Evolutionary conservation across 30 jellyfish, hydroid and myxozoan species (phyloP).

Genomic region (Chironex yamaguchii): DNA sequence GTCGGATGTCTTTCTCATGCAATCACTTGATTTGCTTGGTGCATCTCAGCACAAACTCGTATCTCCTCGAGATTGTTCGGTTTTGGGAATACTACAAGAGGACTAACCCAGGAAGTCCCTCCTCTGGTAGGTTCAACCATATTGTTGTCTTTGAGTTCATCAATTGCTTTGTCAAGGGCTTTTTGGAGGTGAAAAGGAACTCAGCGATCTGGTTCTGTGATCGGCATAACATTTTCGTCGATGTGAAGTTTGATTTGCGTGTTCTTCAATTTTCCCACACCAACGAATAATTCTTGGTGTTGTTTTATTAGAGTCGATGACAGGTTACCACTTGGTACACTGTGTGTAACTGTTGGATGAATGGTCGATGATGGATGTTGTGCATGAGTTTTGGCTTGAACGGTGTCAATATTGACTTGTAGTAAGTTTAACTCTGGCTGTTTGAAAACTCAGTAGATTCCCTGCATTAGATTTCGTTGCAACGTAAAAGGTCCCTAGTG

Average conservation of each 20-base stretch:
- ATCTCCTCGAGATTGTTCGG: slow-evolving; percentile 3
- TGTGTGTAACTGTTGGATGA: neutral
- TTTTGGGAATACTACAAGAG: slow-evolving; percentile 24
- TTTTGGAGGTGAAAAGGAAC: slow-evolving; percentile 31
- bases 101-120: slow-evolving; percentile 54
- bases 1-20: slow-evolving; percentile 9
- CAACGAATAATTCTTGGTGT: neutral
- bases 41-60: slow-evolving; percentile 43
- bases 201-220: slow-evolving; percentile 16
- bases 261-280: slow-evolving; percentile 29
- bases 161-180: neutral
- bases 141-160: neutral
- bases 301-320: neutral
- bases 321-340: neutral
- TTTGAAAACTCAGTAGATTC: neutral
- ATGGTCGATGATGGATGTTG: neutral
- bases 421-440: neutral
- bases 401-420: neutral
- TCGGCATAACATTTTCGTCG: slow-evolving; percentile 16
- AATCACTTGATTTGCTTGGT: slow-evolving; percentile 4
- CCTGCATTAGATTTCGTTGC: neutral
- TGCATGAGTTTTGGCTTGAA: neutral
- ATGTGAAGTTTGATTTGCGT: slow-evolving; percentile 14
- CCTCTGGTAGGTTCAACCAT: slow-evolving; percentile 23
- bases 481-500: slow-evolving; percentile 1